Evolutionary conservation across 2,888 invertebrate genomes (phyloP).

Genomic region (Chrysopilus asiliformis): DNA sequence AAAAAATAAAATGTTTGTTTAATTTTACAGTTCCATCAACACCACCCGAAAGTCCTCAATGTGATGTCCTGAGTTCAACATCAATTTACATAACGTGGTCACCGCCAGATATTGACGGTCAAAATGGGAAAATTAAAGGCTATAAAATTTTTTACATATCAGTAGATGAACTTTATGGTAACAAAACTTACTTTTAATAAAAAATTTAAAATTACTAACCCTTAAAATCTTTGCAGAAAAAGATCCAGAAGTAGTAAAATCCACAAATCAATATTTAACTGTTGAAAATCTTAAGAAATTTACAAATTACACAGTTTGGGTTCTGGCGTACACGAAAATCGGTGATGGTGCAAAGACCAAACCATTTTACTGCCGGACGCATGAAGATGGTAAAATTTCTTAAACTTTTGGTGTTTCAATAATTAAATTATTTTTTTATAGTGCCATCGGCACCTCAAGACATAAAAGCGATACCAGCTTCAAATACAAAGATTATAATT

Average conservation of each 20-base stretch:
- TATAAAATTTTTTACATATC: conserved; percentile 73
- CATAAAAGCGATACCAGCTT: conserved; percentile 80
- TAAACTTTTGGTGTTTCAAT: not conserved
- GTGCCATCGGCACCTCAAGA: conserved; percentile 82
- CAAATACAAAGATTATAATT: conserved; percentile 69
- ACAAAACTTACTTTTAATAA: conserved; percentile 28
- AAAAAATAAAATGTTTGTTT: too few relatives aligned
- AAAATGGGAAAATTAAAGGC: conserved; percentile 72
- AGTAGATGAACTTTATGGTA: conserved; percentile 67
- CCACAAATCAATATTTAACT: conserved; percentile 37
- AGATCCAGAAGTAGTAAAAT: conserved; percentile 62
- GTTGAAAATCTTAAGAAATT: conserved; percentile 67
- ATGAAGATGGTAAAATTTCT: conserved; percentile 63
- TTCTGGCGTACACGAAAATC: conserved; percentile 74
- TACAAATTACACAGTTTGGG: conserved; percentile 86
- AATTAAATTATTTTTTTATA: conserved; percentile 30
- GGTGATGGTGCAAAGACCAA: conserved; percentile 80
- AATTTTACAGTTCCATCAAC: conserved; percentile 71
- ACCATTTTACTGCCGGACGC: conserved; percentile 74
- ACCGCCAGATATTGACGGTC: conserved; percentile 63
- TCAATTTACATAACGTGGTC: conserved; percentile 79
- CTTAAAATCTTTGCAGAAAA: conserved; percentile 40
- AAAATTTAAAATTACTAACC: conserved; percentile 6
- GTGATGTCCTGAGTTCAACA: conserved; percentile 69
- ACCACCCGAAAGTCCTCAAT: conserved; percentile 69